Evolutionary conservation across 2,888 invertebrate genomes (phyloP).

Genomic region (Bruchidius siliquastri): DNA sequence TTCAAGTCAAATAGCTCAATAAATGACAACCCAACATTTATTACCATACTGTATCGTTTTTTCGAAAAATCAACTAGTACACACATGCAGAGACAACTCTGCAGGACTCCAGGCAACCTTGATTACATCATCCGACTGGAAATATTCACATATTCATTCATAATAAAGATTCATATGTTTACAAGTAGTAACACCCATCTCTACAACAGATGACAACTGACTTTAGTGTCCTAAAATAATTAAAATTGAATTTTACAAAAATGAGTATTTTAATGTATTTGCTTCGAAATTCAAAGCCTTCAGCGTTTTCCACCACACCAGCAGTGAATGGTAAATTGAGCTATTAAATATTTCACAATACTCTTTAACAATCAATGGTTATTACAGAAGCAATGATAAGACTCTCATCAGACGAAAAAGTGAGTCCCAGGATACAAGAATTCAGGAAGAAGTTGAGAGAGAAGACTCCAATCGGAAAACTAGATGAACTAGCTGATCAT

Average conservation of each 20-base stretch:
- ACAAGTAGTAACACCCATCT: too few species aligned
- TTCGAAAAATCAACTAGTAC: too few species aligned
- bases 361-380: not conserved
- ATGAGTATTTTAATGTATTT: slow-evolving; percentile 45
- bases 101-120: too few species aligned
- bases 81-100: too few species aligned
- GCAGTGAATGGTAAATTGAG: slow-evolving; percentile 25
- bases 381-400: slow-evolving; percentile 14
- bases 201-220: too few species aligned
- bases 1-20: too few species aligned
- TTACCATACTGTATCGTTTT: too few species aligned
- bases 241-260: slow-evolving; percentile 18
- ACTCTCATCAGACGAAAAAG: slow-evolving; percentile 31
- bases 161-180: too few species aligned
- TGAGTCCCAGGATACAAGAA: slow-evolving; percentile 58
- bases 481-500: slow-evolving; percentile 72
- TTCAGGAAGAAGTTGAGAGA: slow-evolving; percentile 69
- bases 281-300: slow-evolving; percentile 35
- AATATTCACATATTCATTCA: too few species aligned
- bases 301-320: slow-evolving; percentile 27
- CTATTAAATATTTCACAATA: not conserved
- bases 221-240: too few species aligned
- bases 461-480: slow-evolving; percentile 62
- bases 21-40: too few species aligned
- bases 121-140: too few species aligned